A percentile compares a stretch with the other conserved stretches of the same genome.
Conservation (phyloP, 2,888 invertebrate species). For the Tetranychus truncatus region DNA sequence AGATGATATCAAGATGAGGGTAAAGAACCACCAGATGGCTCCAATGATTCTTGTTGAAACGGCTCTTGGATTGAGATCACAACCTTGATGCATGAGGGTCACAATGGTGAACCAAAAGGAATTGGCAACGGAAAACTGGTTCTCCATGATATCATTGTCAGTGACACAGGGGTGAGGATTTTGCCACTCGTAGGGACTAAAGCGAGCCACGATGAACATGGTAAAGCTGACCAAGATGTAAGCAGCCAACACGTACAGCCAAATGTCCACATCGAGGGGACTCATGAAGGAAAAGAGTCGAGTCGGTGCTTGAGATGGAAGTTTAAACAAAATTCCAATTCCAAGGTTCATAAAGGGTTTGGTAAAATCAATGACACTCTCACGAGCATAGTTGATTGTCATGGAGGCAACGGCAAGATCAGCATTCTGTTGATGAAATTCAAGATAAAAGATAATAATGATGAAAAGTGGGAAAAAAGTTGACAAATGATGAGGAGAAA, state of each 20-base stretch:
- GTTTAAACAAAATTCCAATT: conserved; percentile 84
- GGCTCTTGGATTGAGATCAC: conserved; percentile 57
- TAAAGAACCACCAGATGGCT: conserved; percentile 98
- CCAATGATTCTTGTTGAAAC: conserved; percentile 72
- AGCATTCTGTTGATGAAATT: conserved; percentile 48
- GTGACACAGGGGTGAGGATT: conserved; percentile 32
- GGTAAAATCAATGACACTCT: conserved; percentile 85
- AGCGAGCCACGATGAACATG: conserved; percentile 82
- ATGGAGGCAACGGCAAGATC: conserved; percentile 89
- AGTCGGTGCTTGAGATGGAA: conserved; percentile 69
- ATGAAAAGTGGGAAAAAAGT: neutral
- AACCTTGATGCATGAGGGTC: conserved; percentile 83
- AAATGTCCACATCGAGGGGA: conserved; percentile 83
- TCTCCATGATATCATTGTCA: conserved; percentile 53
- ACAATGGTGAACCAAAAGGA: conserved; percentile 92
- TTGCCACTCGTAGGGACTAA: conserved; percentile 55
- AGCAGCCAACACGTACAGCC: conserved; percentile 77
- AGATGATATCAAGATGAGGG: conserved; percentile 87
- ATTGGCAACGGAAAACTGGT: conserved; percentile 50
- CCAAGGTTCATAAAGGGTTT: conserved; percentile 86
- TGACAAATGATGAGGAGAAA: too few relatives aligned
- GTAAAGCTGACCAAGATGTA: conserved; percentile 82
- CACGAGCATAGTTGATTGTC: conserved; percentile 92
- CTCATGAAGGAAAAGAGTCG: conserved; percentile 84
- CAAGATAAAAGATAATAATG: neutral